phyloP scores from a whole-genome alignment of 2,888 invertebrate genomes.

The Ectropis crepuscularia region DNA sequence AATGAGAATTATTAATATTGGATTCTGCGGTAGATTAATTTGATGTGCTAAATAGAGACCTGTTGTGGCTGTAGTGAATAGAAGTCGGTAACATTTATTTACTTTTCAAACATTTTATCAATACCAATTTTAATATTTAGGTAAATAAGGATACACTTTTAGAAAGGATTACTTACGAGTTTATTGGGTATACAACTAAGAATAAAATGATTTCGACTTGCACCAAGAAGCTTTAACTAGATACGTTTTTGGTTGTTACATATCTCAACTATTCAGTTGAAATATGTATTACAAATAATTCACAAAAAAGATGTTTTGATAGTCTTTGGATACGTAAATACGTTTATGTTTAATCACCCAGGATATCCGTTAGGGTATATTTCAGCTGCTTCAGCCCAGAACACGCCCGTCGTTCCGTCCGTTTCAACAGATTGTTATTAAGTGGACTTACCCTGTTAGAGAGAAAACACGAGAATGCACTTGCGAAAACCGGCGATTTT shows the following conservation, averaged over 20 bases:
- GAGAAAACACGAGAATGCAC: conserved; percentile 60
- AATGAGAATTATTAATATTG: conserved; percentile 38
- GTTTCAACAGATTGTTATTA: conserved; percentile 39
- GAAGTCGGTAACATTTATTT: not conserved
- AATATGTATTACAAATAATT: no score
- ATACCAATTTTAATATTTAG: not conserved
- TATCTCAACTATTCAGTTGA: no score
- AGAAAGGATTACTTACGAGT: no score
- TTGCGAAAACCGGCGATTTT: conserved; percentile 43
- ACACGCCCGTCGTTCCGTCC: conserved; percentile 7
- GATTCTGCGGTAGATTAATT: conserved; percentile 29
- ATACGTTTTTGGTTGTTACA: no score
- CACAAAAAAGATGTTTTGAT: no score
- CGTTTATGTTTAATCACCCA: not conserved
- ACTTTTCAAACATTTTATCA: not conserved
- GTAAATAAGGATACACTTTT: no score
- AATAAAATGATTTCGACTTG: no score
- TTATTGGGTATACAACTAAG: no score
- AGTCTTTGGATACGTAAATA: no score
- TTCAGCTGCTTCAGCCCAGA: not conserved
- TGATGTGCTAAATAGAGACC: conserved; percentile 15
- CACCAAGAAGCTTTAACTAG: no score
- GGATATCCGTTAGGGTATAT: not conserved
- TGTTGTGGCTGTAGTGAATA: conserved; percentile 4
- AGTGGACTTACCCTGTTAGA: conserved; percentile 29